These are phyloP conservation scores for Eulithis prunata DNA, from an alignment of 2,888 invertebrate species.

Conservation along the genomic window DNA sequence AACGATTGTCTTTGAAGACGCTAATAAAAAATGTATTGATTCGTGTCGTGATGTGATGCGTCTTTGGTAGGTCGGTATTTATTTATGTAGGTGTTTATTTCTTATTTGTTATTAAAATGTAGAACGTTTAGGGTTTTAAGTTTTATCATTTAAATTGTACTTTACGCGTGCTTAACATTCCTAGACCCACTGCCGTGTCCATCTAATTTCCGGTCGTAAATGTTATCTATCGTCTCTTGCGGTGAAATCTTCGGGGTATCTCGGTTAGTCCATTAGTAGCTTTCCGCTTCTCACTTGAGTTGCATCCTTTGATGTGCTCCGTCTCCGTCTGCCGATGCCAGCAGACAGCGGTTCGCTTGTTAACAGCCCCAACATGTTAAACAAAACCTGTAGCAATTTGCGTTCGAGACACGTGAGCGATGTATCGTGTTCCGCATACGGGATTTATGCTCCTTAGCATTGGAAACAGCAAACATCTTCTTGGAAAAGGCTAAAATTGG, in stretches of 20 bases:
- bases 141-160: neutral
- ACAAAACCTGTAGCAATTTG: slow-evolving; percentile 70
- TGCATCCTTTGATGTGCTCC: slow-evolving; percentile 58
- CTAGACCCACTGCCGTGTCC: slow-evolving; percentile 3
- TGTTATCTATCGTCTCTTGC: slow-evolving; percentile 24
- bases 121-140: neutral
- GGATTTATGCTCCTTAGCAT: slow-evolving; percentile 59
- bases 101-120: too few relatives aligned
- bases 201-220: slow-evolving; percentile 21
- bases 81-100: too few relatives aligned
- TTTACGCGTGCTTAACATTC: neutral
- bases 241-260: slow-evolving; percentile 20
- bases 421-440: slow-evolving; percentile 59
- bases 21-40: slow-evolving; percentile 6
- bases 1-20: slow-evolving; percentile 38
- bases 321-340: slow-evolving; percentile 45
- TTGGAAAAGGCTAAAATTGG: slow-evolving; percentile 60
- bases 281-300: slow-evolving; percentile 57
- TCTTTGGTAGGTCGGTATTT: too few relatives aligned
- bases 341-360: slow-evolving; percentile 67
- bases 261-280: slow-evolving; percentile 32
- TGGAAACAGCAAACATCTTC: slow-evolving; percentile 61
- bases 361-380: slow-evolving; percentile 54
- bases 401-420: slow-evolving; percentile 66
- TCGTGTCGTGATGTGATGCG: too few relatives aligned